Base-by-base conservation (phyloP, 2,888 invertebrate species). In the Melipona bicolor region DNA sequence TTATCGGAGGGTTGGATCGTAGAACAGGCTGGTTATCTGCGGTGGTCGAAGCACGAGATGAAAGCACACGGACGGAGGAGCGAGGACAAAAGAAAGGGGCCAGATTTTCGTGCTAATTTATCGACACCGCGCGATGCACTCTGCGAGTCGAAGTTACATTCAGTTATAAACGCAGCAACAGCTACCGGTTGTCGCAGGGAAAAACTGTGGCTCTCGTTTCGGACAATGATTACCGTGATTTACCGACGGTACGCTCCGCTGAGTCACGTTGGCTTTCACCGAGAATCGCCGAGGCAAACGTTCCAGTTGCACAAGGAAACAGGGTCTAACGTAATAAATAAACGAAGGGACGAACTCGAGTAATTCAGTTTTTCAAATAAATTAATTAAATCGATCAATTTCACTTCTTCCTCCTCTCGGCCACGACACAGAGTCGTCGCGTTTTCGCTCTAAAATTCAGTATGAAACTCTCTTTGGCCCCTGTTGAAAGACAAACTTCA, bases 41-140 rank as follows among this genome's bases (percentile, higher is more conserved):
- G 79, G 49, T 62, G 9, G 24, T 43, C 56, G 49, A 70, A 50
- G 24, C 64, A 15, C 49, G 49, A 19, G 62, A 76, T 49, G 54
- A 27, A 79, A 78, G 52, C 59, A 24, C 69, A 9, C 13, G 65
- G 32, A 56, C 19, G 17, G 19, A 64, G 24, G 59, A 49, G 43
- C 1, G 17, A 52, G 27, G 27, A 61, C 24, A 15, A 74, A 74
- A 49, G 6, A 24, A 19, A 5, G 13, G 11, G 54, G 50, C 17
- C 43, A 17, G 56, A 77, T 80, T 77, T 79, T 52, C 69, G 21
- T 9, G 50, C 17, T 36, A 54, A 78, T 80, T 78, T 54, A 56
- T 70, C 56, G 64, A 65, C 4, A 27, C 15, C 11, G 27, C 15
- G 27, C 5, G 9, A 21, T 52, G 76, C 19, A n/a, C 36, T 61